Evolutionary conservation across 1,140 invertebrate species (phyloP).

Genomic region (Bemisia tabaci): DNA sequence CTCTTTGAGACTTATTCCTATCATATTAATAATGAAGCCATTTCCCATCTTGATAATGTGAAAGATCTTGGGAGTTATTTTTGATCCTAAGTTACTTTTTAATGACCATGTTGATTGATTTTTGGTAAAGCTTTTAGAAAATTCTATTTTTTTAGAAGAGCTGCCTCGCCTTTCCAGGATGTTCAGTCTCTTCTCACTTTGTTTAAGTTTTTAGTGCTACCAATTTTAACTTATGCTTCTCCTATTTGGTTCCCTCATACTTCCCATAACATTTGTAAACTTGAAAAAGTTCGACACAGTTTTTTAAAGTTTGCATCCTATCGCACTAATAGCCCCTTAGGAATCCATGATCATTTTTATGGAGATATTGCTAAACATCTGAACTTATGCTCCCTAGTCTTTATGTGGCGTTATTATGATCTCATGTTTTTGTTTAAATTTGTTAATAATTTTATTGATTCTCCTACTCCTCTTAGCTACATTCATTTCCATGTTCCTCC

Average conservation of each 20-base stretch:
- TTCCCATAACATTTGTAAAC: not conserved
- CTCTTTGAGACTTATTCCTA: not conserved
- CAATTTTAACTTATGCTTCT: not conserved
- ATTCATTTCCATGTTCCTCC: not conserved
- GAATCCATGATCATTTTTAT: not conserved
- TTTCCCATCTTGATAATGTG: not conserved
- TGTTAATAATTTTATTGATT: not conserved
- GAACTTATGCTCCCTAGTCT: not conserved
- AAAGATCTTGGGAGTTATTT: not conserved
- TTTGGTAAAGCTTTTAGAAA: not conserved
- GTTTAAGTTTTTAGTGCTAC: not conserved
- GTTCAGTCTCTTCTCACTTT: not conserved
- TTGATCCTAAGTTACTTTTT: not conserved
- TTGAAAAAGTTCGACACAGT: not conserved
- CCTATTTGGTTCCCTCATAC: not conserved
- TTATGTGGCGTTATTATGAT: not conserved
- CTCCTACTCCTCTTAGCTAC: not conserved
- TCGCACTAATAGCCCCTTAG: not conserved
- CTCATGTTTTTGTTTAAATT: not conserved
- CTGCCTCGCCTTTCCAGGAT: not conserved
- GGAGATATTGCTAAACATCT: not conserved
- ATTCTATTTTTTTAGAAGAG: not conserved
- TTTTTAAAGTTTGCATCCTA: not conserved
- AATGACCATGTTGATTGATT: not conserved
- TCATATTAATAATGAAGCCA: not conserved